Evolutionary conservation across 2,888 invertebrate species (phyloP), one percentile per base, ranked within the genome.

Genomic region (Phyllotreta striolata): DNA sequence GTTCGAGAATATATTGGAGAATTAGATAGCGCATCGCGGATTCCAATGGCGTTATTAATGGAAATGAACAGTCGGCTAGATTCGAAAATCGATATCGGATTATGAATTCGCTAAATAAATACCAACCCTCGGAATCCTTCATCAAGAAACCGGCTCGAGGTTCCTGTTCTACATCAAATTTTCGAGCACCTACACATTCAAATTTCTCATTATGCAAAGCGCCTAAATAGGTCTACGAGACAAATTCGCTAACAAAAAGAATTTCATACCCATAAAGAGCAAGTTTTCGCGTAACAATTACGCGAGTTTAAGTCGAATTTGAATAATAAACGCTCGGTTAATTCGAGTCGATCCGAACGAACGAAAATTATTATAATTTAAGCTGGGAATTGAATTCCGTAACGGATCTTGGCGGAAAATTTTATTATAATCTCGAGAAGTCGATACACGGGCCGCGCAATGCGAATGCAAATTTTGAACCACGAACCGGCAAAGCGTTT

Each of bases 331-430:
- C 24, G 24, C 24, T 24, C 24, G 24, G 24, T 24, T 24, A 24
- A 24, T 24, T 24, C 24, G 24, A 24, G 24, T 24, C 24, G 24
- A 24, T 24, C 24, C 24, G 24, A 24, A 24, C 24, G 24, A 24
- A 24, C 24, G 24, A 24, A 24, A 24, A 24, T 24, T 24, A 24
- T 24, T 24, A 55, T 61, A 63, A 49, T 61, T 64, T 70, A 66
- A 70, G 69, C 66, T 43, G 60, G 52, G 39, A 67, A 70, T 69
- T 67, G 64, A 67, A 71, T 71, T 71, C 70, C 58, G 55, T 66
- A 70, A 70, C 65, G 66, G 68, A 66, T 57, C 65, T 62, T 57
- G 51, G 66, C 41, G 39, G 55, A 61, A 24, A 66, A 68, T 67
- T 68, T 71, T 66, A 69, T 68, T 65, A 70, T 70, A 71, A 70